These are phyloP conservation scores for Ceratina australensis DNA, from an alignment of 1,140 invertebrate genomes.

Conservation along the genomic window DNA sequence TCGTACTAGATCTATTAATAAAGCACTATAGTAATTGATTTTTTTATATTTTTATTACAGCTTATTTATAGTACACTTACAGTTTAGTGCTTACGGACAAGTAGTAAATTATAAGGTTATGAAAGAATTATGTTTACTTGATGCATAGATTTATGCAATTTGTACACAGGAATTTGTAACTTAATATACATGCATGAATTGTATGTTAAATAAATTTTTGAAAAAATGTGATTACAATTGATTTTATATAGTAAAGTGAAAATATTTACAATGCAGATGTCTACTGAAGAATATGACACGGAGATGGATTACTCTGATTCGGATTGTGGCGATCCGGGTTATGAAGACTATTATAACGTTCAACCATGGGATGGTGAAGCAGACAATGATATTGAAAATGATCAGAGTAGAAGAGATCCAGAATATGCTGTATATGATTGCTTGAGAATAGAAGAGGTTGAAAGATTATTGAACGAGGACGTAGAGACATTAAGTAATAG, in stretches of 20 bases:
- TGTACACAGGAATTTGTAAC: too few relatives aligned
- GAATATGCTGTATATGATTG: slow-evolving; percentile 95
- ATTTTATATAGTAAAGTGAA: background rate
- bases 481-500: slow-evolving; percentile 93
- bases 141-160: too few relatives aligned
- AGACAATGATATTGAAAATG: slow-evolving; percentile 82
- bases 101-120: slow-evolving; percentile 32
- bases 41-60: background rate
- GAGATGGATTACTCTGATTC: slow-evolving; percentile 82
- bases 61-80: background rate
- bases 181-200: background rate
- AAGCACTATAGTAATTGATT: too few relatives aligned
- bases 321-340: slow-evolving; percentile 79
- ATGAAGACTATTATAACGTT: slow-evolving; percentile 83
- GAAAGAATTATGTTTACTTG: background rate
- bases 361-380: slow-evolving; percentile 75
- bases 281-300: slow-evolving; percentile 79
- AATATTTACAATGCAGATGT: slow-evolving; percentile 71
- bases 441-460: slow-evolving; percentile 94
- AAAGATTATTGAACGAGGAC: slow-evolving; percentile 94
- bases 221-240: background rate
- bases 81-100: background rate
- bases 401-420: slow-evolving; percentile 90
- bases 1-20: too few relatives aligned
- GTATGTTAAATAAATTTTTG: background rate